Conservation (phyloP, 1,140 invertebrate species). For the Ganaspis sp. region DNA sequence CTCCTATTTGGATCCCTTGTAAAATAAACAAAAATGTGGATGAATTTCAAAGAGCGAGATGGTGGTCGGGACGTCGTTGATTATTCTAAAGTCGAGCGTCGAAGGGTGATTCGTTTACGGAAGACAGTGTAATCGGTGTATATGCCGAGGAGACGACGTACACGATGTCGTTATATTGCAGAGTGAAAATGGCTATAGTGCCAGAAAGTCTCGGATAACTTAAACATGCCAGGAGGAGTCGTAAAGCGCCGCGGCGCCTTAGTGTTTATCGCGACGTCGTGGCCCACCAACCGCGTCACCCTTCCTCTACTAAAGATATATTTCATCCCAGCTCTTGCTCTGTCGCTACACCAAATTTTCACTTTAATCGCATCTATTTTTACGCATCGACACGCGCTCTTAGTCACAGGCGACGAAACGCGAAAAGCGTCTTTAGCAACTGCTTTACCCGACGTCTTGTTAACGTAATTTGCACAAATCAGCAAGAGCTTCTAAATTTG, state of each 20-base stretch:
- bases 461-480: too few relatives aligned
- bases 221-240: constrained; percentile 71
- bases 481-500: too few relatives aligned
- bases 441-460: constrained; percentile 25
- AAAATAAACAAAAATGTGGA: constrained; percentile 12
- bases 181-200: constrained; percentile 65
- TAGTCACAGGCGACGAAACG: not conserved
- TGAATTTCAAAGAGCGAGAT: constrained; percentile 29
- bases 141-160: constrained; percentile 47
- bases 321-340: constrained; percentile 44
- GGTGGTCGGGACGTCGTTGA: constrained; percentile 8
- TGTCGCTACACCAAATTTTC: constrained; percentile 46
- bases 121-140: constrained; percentile 57
- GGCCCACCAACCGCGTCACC: constrained; percentile 68
- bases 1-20: constrained; percentile 2
- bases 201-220: constrained; percentile 68
- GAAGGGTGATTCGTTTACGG: constrained; percentile 50
- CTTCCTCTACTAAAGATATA: constrained; percentile 43
- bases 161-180: constrained; percentile 62
- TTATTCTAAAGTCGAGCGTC: constrained; percentile 25
- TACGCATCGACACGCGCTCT: constrained; percentile 29
- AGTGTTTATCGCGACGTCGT: constrained; percentile 69
- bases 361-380: constrained; percentile 52
- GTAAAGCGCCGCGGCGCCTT: constrained; percentile 74
- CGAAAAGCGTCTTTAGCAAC: not conserved